Base-by-base conservation (phyloP, 2,113 vertebrate genomes). In the Charina bottae region DNA sequence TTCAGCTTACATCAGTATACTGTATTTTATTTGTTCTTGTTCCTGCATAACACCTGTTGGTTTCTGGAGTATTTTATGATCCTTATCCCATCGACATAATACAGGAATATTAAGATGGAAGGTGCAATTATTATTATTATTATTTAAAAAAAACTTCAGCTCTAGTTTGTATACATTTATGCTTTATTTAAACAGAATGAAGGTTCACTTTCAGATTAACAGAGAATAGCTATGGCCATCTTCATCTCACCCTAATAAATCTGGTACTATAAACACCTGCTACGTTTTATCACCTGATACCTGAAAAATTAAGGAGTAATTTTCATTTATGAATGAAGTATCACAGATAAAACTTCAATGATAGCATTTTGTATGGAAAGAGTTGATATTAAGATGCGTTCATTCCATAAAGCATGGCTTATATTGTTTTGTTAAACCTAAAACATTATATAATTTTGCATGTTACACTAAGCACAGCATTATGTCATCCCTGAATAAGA, bases 1-100 rank as follows among this genome's bases (percentile, higher is more conserved):
- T 49, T 21, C 6, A 6, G 53, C 0, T 21, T 10, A 28, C 37
- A 0, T 62, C 0, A 0, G 10, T 21, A 28, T 62, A n/a, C n/a
- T n/a, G n/a, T n/a, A 7, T 58, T 12, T 72, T 78, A 78, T 83
- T 58, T 17, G 7, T 83, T 24, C 26, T 78, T 78, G n/a, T 42
- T 83, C 15, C 26, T 58, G n/a, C 21, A 10, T 37, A 90, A 54
- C 68, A 17, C 11, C n/a, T 87, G 13, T 23, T 60, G 33, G 7
- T 59, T 46, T 49, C 28, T 60, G 13, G 46, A 91, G 21, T 55
- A 68, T 42, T 84, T 83, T 58, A 19, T 8, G 6, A 83, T 11
- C 49, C 28, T 91, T 91, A 13, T 68, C n/a, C 7, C 23, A 55
- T 5, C n/a, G 21, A 26, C 2, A 54, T 24, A 12, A 24, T 64